Base-by-base conservation (phyloP, 2,113 vertebrate genomes). In the Fulmarus glacialis region DNA sequence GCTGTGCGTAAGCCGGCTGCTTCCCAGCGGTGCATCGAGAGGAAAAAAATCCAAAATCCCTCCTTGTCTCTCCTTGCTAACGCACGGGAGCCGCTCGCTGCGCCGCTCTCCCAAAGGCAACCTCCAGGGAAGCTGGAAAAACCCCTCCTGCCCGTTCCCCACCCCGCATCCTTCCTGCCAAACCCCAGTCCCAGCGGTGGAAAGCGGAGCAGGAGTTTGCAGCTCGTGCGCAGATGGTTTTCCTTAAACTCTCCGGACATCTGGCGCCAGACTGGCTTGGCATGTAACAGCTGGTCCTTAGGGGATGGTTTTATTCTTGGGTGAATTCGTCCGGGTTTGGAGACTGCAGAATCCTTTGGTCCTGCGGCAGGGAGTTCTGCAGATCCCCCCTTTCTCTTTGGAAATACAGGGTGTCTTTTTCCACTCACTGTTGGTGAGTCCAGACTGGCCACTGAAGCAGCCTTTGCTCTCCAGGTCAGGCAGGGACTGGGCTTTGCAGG, bases 1-100 rank as follows among this genome's bases (percentile, higher is more conserved):
- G 0, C 72, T 55, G 56, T 4, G n/a, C 1, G 0, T 7, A 21
- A 86, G n/a, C 40, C 7, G 2, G 16, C 62, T 64, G 48, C 48
- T 94, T 84, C 78, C n/a, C 68, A 47, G 30, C 0, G 1, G 16
- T 4, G 3, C 36, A 29, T 7, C 0, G 0, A 56, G 43, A 26
- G 80, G 40, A 7, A 38, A 38, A 55, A 68, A 67, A 68, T n/a
- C n/a, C n/a, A 40, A 40, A 40, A 40, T n/a, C 62, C 38, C 5
- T 48, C 62, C 32, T 15, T 20, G 15, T 27, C 8, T 53, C 56
- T 66, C 55, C 34, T 53, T 21, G 22, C 24, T 58, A 11, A 13
- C 0, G 15, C 58, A 11, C 24, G 20, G 80, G 83, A 86, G 56
- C 66, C 17, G 12, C 27, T 82, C 0, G 2, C 16, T 2, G 8